A percentile compares a stretch with the other conserved stretches of the same genome.
phyloP scores from a whole-genome alignment of 35 echinoderm and acorn worm species.

The Lytechinus pictus region DNA sequence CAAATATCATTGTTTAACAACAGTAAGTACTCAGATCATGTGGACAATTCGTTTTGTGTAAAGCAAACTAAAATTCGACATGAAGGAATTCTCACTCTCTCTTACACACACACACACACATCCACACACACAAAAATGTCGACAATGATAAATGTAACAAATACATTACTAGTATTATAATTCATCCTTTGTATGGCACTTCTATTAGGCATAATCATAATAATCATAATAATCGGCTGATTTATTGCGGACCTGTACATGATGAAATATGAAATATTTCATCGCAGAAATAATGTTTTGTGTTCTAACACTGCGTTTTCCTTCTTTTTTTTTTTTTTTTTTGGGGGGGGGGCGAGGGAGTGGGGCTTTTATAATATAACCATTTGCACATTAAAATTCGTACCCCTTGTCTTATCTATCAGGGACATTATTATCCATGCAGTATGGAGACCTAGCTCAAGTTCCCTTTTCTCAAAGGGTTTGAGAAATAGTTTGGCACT shows the following conservation, averaged over 20 bases:
- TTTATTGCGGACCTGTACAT: no score
- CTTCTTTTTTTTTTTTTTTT: no score
- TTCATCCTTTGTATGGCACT: no score
- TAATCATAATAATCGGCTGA: no score
- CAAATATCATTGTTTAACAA: background rate
- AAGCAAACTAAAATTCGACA: background rate
- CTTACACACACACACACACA: background rate
- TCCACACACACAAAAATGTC: background rate
- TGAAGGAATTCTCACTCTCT: no score
- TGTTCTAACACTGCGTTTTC: no score
- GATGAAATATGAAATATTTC: no score
- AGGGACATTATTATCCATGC: background rate
- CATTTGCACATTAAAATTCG: background rate
- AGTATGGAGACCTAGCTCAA: background rate
- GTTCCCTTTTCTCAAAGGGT: background rate
- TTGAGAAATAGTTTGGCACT: background rate
- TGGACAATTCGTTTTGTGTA: background rate
- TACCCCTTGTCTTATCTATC: background rate
- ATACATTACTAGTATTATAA: no score
- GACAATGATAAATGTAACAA: background rate
- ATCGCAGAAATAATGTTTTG: no score
- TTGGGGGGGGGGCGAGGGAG: background rate
- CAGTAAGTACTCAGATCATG: background rate
- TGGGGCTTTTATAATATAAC: no score
- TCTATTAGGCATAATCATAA: no score